These are phyloP conservation scores for Papilio elwesi DNA, from an alignment of 2,888 invertebrate species.

Conservation along the genomic window DNA sequence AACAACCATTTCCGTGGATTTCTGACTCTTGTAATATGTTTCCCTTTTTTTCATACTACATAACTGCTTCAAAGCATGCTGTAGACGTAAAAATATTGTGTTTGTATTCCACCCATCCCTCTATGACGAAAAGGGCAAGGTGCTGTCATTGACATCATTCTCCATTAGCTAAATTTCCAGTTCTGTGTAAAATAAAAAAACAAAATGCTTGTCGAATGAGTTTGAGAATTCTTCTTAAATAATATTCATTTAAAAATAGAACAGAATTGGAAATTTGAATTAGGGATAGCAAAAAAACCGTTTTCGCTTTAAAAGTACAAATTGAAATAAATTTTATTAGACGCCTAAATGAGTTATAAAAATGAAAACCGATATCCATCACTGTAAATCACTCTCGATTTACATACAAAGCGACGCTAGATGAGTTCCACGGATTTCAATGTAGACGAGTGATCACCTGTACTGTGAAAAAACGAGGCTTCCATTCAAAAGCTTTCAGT, in stretches of 20 bases:
- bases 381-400: constrained; percentile 32
- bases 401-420: constrained; percentile 37
- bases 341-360: constrained; percentile 17
- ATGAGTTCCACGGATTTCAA: constrained; percentile 30
- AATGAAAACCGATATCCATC: constrained; percentile 33
- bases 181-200: too few species aligned
- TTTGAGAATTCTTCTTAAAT: too few species aligned
- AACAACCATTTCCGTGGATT: too few species aligned
- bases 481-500: constrained; percentile 11
- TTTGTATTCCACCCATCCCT: too few species aligned
- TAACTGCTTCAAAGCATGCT: too few species aligned
- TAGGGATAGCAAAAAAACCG: background rate
- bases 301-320: constrained; percentile 5
- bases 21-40: too few species aligned
- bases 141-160: too few species aligned
- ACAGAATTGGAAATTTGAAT: background rate
- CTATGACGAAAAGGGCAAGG: too few species aligned
- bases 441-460: constrained; percentile 14
- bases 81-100: too few species aligned
- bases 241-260: background rate
- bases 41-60: too few species aligned
- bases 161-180: too few species aligned
- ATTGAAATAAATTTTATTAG: constrained; percentile 29
- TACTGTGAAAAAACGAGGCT: background rate
- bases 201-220: too few species aligned